Evolutionary conservation across 2,797 vertebrate species (phyloP).

Genomic region (Mico argentatus): DNA sequence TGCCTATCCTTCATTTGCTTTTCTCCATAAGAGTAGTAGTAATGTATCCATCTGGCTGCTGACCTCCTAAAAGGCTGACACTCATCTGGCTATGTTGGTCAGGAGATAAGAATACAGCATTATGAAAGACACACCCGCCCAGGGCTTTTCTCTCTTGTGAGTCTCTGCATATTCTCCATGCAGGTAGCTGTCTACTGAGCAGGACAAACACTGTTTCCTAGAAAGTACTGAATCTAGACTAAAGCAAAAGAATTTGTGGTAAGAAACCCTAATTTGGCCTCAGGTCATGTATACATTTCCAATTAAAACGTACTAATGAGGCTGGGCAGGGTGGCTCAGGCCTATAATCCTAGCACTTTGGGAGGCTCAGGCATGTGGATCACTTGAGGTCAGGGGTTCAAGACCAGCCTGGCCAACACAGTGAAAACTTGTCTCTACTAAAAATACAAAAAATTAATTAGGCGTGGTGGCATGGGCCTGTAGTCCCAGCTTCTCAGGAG

Average conservation of each 20-base stretch:
- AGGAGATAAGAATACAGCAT: neutral
- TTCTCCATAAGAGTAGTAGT: neutral
- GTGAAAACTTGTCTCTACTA: neutral
- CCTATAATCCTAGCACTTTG: neutral
- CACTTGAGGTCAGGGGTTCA: neutral
- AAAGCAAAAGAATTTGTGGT: neutral
- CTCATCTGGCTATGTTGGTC: neutral
- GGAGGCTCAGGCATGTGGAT: neutral
- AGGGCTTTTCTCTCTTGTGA: neutral
- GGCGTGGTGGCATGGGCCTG: neutral
- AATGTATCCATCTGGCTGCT: neutral
- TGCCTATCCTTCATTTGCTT: neutral
- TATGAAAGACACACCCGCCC: neutral
- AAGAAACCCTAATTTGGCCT: neutral
- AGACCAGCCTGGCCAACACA: neutral
- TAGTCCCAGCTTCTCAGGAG: neutral
- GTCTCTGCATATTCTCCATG: neutral
- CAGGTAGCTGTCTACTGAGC: neutral
- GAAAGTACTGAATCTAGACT: neutral
- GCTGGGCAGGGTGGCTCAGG: neutral
- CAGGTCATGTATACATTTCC: neutral
- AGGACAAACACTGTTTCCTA: neutral
- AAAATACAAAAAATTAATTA: neutral
- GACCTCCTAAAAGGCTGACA: neutral
- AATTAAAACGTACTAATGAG: constrained; percentile 2